phyloP scores from a whole-genome alignment of 2,797 vertebrate species.

The Melanotaenia maccullochi region DNA sequence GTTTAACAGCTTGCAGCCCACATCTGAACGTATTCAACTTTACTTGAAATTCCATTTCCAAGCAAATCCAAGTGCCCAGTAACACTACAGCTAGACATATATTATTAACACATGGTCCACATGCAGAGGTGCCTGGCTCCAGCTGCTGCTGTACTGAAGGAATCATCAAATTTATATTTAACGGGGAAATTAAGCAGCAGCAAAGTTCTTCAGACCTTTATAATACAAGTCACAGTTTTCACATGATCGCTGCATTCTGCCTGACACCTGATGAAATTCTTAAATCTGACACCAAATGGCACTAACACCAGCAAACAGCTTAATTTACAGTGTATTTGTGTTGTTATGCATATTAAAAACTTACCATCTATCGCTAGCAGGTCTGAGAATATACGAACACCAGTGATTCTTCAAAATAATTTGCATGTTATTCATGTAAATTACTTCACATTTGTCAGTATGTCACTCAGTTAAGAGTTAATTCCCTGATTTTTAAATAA shows the following conservation, averaged over 20 bases:
- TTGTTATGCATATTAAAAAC: slow-evolving; percentile 14
- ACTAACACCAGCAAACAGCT: slow-evolving; percentile 10
- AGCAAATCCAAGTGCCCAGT: slow-evolving; percentile 32
- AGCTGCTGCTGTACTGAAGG: background rate
- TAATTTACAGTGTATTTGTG: slow-evolving; percentile 26
- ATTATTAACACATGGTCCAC: slow-evolving; percentile 52
- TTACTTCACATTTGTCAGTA: background rate
- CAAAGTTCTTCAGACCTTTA: slow-evolving; percentile 13
- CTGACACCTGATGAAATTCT: background rate
- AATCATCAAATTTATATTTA: slow-evolving; percentile 12
- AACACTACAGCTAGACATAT: slow-evolving; percentile 38
- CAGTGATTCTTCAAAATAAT: slow-evolving; percentile 30
- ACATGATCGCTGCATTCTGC: background rate
- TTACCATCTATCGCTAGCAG: background rate
- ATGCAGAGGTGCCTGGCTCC: slow-evolving; percentile 19
- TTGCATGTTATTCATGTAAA: slow-evolving; percentile 38
- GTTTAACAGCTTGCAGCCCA: slow-evolving; percentile 25
- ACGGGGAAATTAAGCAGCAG: slow-evolving; percentile 20
- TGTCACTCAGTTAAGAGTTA: background rate
- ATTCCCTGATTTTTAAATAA: slow-evolving; percentile 25
- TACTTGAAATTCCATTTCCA: slow-evolving; percentile 59
- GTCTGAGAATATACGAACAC: slow-evolving; percentile 11
- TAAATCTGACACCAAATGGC: background rate
- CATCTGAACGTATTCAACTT: slow-evolving; percentile 48
- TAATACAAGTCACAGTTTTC: slow-evolving; percentile 1